These are phyloP conservation scores for Fabriciana adippe DNA, from an alignment of 2,888 invertebrate genomes.

Conservation along the genomic window DNA sequence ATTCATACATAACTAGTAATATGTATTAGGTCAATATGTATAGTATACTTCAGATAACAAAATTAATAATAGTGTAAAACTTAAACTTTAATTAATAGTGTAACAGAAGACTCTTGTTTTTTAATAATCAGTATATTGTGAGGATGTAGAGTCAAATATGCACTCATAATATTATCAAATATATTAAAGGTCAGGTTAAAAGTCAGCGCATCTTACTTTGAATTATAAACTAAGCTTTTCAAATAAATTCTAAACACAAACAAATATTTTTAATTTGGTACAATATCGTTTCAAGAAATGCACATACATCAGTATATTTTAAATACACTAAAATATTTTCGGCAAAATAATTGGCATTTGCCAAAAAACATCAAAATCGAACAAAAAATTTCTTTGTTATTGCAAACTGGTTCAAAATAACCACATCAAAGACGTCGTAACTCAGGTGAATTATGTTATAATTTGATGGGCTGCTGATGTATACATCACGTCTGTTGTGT, in stretches of 20 bases:
- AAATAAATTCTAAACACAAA: conserved; percentile 10
- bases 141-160: not conserved
- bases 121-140: too few species aligned
- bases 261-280: not conserved
- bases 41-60: too few species aligned
- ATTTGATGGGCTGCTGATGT: too few species aligned
- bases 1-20: too few species aligned
- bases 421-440: not conserved
- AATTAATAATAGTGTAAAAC: too few species aligned
- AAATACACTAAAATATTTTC: not conserved
- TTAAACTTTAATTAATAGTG: too few species aligned
- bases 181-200: conserved; percentile 17
- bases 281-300: conserved; percentile 3
- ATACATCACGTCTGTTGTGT: too few species aligned
- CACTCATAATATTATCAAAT: not conserved
- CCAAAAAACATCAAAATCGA: not conserved
- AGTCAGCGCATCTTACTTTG: conserved; percentile 3
- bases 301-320: not conserved
- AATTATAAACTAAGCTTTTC: not conserved
- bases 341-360: not conserved
- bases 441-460: not conserved
- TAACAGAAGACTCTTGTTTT: too few species aligned
- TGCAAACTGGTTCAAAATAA: not conserved
- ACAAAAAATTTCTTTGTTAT: not conserved
- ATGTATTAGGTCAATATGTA: too few species aligned